phyloP scores from a whole-genome alignment of 2,888 invertebrate species.

The Rotaria macrura region DNA sequence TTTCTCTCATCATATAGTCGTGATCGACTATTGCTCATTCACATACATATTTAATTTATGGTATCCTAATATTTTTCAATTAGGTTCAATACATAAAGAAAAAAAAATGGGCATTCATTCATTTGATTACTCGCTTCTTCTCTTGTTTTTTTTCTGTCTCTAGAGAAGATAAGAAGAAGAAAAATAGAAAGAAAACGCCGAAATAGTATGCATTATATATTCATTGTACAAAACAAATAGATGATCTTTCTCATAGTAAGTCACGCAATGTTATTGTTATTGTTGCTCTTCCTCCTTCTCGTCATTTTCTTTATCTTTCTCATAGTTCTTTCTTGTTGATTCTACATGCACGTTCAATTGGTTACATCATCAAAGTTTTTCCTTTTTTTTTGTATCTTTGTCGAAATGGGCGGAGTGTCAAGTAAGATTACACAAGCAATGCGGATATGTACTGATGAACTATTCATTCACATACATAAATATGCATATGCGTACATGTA shows the following conservation, averaged over 20 bases:
- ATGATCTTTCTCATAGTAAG: not conserved
- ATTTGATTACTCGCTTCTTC: not conserved
- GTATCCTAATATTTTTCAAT: conserved; percentile 5
- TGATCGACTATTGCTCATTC: not conserved
- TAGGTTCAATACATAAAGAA: not conserved
- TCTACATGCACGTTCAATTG: not conserved
- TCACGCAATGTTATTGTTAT: not conserved
- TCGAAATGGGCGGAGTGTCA: not conserved
- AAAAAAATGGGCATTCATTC: not conserved
- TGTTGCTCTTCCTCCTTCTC: not conserved
- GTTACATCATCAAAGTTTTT: not conserved
- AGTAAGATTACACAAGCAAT: conserved; percentile 8
- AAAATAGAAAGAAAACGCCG: not conserved
- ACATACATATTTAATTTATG: not conserved
- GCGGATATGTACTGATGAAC: not conserved
- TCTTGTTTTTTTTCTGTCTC: not conserved
- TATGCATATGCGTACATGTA: not conserved
- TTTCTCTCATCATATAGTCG: not conserved
- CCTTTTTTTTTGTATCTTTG: not conserved
- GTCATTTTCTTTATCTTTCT: not conserved
- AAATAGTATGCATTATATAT: not conserved
- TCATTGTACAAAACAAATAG: not conserved
- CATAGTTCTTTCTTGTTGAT: not conserved
- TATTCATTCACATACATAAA: not conserved
- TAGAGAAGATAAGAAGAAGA: too few species aligned